A percentile compares a stretch with the other conserved stretches of the same genome.
phyloP scores from a whole-genome alignment of 2,888 invertebrate species.

The Apamea crenata region DNA sequence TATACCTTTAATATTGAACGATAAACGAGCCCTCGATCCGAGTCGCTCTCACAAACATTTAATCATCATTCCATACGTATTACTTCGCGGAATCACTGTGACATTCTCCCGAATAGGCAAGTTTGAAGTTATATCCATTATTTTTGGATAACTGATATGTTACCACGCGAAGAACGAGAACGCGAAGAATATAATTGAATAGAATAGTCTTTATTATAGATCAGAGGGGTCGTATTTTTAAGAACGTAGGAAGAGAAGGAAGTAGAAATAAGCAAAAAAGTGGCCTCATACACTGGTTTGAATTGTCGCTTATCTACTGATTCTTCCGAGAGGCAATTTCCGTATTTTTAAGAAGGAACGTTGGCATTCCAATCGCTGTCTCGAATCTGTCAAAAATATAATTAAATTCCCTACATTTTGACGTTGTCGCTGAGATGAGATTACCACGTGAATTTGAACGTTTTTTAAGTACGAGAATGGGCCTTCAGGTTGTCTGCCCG shows the following conservation, averaged over 20 bases:
- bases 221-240: not conserved
- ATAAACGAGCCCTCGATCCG: not conserved
- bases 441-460: no score
- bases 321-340: not conserved
- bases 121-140: slow-evolving; percentile 1
- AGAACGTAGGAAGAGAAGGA: no score
- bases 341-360: not conserved
- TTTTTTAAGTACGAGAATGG: not conserved
- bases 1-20: not conserved
- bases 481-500: not conserved
- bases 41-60: slow-evolving; percentile 3
- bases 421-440: no score
- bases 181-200: no score
- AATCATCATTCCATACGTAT: slow-evolving; percentile 39
- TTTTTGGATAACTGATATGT: not conserved
- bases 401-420: no score
- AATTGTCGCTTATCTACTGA: not conserved
- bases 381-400: no score
- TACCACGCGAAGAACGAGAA: no score
- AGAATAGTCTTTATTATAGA: not conserved
- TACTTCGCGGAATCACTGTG: slow-evolving; percentile 23
- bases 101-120: slow-evolving; percentile 12
- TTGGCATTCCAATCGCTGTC: no score
- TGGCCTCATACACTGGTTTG: not conserved
- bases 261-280: not conserved